phyloP scores from a whole-genome alignment of 2,888 invertebrate genomes.

The Gastracanthus pulcherrimus region DNA sequence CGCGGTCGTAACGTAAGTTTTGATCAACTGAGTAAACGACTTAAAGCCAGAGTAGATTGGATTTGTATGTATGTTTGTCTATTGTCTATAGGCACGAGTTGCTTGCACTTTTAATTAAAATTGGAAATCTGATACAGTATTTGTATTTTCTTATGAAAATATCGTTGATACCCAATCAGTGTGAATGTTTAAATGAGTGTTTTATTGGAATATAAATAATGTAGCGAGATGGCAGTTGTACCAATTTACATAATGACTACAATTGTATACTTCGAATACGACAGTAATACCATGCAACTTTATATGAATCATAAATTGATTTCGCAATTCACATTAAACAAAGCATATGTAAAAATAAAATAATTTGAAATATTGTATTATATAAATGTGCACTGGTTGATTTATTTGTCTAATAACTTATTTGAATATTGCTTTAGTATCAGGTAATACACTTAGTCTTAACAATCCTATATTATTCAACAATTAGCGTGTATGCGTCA shows the following conservation, averaged over 20 bases:
- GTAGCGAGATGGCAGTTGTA: too few relatives aligned
- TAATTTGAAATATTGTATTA: too few relatives aligned
- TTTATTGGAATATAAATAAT: too few relatives aligned
- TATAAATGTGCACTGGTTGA: background rate
- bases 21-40: background rate
- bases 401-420: background rate
- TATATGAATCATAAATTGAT: too few relatives aligned
- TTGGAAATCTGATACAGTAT: background rate
- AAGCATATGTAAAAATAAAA: too few relatives aligned
- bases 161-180: too few relatives aligned
- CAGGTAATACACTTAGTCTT: background rate
- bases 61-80: background rate
- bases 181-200: too few relatives aligned
- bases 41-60: background rate
- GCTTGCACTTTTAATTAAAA: background rate
- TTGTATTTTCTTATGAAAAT: background rate
- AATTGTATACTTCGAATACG: too few relatives aligned
- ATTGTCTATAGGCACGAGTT: too few relatives aligned
- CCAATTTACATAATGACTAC: too few relatives aligned
- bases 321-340: too few relatives aligned
- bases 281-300: too few relatives aligned
- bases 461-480: background rate
- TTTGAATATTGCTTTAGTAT: background rate
- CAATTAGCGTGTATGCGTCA: background rate
- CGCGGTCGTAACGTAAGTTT: background rate